These are phyloP conservation scores for Meloidogyne hapla DNA, from an alignment of 1,140 invertebrate genomes.

Conservation along the genomic window DNA sequence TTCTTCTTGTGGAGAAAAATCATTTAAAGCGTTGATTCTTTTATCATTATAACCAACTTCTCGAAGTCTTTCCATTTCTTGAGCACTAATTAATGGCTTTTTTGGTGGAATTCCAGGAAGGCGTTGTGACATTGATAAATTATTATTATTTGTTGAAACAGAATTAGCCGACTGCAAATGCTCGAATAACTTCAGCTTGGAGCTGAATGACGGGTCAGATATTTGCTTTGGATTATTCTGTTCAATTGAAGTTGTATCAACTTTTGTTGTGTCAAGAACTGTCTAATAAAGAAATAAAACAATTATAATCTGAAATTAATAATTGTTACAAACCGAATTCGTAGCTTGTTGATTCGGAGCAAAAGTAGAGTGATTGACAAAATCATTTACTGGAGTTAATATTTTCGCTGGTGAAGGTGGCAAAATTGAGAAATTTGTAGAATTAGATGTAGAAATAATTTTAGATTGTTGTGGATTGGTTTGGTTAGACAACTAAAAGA, in stretches of 20 bases:
- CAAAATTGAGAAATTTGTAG: not conserved
- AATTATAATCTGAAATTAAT: not conserved
- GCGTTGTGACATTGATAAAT: not conserved
- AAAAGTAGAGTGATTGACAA: not conserved
- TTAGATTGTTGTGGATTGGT: not conserved
- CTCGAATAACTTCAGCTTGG: constrained; percentile 28
- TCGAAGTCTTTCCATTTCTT: constrained; percentile 36
- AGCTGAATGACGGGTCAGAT: constrained; percentile 25
- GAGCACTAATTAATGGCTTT: constrained; percentile 34
- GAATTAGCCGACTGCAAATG: not conserved
- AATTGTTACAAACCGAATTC: not conserved
- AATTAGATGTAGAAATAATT: not conserved
- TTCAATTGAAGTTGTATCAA: not conserved
- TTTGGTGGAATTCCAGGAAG: constrained; percentile 33
- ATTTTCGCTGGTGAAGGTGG: not conserved
- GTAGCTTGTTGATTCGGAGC: not conserved
- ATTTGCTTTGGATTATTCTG: not conserved
- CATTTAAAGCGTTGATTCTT: not conserved
- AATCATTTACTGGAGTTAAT: not conserved
- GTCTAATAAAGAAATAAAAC: not conserved
- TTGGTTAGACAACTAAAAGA: not conserved
- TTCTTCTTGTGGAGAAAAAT: not conserved
- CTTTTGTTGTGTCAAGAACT: not conserved
- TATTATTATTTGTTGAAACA: constrained; percentile 1
- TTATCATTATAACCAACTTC: constrained; percentile 15